Conservation (phyloP, 2,888 invertebrate species). For the Acanthosepion esculentum region DNA sequence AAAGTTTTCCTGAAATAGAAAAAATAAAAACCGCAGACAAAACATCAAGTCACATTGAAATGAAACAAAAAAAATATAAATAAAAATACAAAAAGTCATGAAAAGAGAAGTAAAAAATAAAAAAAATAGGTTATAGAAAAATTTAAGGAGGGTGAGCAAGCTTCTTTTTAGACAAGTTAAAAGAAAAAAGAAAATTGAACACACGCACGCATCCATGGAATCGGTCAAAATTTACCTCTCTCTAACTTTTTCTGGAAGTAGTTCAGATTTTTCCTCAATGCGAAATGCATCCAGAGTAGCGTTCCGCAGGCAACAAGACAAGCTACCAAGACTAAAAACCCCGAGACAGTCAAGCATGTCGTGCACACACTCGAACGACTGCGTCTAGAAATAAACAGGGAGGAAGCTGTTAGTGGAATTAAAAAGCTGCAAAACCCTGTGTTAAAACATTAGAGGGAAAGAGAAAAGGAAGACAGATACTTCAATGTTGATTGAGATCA, state of each 20-base stretch:
- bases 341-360: conserved; percentile 69
- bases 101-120: not conserved
- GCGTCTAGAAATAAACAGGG: conserved; percentile 51
- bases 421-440: conserved; percentile 34
- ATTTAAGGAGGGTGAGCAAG: not conserved
- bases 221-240: conserved; percentile 46
- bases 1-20: not conserved
- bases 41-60: not conserved
- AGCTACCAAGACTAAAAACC: conserved; percentile 69
- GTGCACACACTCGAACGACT: conserved; percentile 63
- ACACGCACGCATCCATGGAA: not conserved
- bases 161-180: not conserved
- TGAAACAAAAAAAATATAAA: too few species aligned
- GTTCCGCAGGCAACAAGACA: conserved; percentile 72
- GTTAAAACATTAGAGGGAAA: not conserved
- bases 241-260: conserved; percentile 48
- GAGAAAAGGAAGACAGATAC: not conserved
- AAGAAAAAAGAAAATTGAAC: not conserved
- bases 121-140: not conserved
- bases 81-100: too few species aligned
- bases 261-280: conserved; percentile 73
- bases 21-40: not conserved
- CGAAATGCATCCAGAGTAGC: conserved; percentile 74
- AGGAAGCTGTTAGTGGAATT: conserved; percentile 44
- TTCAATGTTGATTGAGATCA: not conserved